Evolutionary conservation across 2,888 invertebrate genomes (phyloP), one percentile per base, ranked within the genome.

Genomic region (Sceliomorpha sp.): DNA sequence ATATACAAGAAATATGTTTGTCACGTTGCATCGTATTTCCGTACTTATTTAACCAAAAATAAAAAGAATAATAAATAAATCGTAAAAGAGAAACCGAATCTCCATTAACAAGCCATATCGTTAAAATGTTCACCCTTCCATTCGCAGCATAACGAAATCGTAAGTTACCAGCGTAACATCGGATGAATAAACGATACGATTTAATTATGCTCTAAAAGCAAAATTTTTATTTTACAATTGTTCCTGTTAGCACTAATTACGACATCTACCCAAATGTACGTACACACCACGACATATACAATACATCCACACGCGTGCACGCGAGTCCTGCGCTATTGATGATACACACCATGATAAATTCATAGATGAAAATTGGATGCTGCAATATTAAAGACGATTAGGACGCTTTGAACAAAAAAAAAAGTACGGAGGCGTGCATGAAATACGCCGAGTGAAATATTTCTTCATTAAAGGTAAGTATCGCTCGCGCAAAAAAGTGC

Each of bases 361-460:
- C 44, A 59, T 42, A 53, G 59, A 53, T 59, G 42, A 58, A 59
- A 59, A 67, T 59, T 67, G 53, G 53, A 59, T 67, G 9, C 48
- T 10, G 48, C 37, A 60, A 45, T 32, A 60, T 50, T 60, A 67
- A 67, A 60, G 59, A 60, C 60, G 60, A 67, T 67, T 59, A 59
- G 59, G 47, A 67, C 36, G 45, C 59, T 67, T 55, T 40, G 42
- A 59, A 53, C 59, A 37, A 59, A 59, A 67, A 59, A 67, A 59
- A 67, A 67, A 59, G 53, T 42, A 59, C 42, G 29, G 53, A 67
- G 42, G 59, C n/a, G n/a, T n/a, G n/a, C n/a, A 67, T 67, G 59
- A 59, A 66, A 56, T 66, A 66, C 66, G 64, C 40, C 45, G 47
- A 48, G 59, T 59, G 55, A 55, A 70, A 70, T 63, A 66, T 56